Evolutionary conservation across 2,888 invertebrate genomes (phyloP).

Genomic region (Pemphredon lugubris): DNA sequence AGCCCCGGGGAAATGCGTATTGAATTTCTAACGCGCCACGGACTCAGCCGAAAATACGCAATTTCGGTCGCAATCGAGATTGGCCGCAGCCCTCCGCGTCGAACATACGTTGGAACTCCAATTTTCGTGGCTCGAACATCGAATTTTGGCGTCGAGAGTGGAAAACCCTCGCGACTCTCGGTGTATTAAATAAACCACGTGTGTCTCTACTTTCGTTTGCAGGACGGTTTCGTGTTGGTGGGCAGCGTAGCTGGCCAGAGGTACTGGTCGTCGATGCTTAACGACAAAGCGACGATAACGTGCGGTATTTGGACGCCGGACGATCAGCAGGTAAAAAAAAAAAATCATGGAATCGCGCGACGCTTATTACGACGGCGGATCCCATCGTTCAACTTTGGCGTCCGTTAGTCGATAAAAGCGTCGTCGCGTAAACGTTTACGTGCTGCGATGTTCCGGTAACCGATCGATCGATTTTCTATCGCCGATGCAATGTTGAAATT

Average conservation of each 20-base stretch:
- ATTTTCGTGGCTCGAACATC: too few species aligned
- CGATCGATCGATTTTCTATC: too few species aligned
- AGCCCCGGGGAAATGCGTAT: constrained; percentile 10
- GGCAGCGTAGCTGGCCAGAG: constrained; percentile 98
- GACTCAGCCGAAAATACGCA: not conserved
- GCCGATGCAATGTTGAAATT: too few species aligned
- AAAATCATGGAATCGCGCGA: too few species aligned
- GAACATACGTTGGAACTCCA: too few species aligned
- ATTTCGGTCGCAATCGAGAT: not conserved
- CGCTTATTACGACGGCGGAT: too few species aligned
- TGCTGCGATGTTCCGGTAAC: too few species aligned
- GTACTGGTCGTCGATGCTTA: constrained; percentile 99
- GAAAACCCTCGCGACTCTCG: too few species aligned
- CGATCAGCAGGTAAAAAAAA: constrained; percentile 88
- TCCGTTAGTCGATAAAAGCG: too few species aligned
- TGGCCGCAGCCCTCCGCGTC: constrained; percentile 1
- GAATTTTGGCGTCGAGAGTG: too few species aligned
- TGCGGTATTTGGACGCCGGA: constrained; percentile 99
- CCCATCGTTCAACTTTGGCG: too few species aligned
- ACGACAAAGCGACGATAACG: constrained; percentile 95
- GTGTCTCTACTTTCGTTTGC: constrained; percentile 59
- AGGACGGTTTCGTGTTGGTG: constrained; percentile 99
- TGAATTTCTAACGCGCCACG: constrained; percentile 13
- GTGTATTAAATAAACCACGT: not conserved
- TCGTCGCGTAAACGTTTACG: too few species aligned